These are phyloP conservation scores for Scaptomyza parva DNA, from an alignment of 2,888 invertebrate genomes.

Conservation along the genomic window DNA sequence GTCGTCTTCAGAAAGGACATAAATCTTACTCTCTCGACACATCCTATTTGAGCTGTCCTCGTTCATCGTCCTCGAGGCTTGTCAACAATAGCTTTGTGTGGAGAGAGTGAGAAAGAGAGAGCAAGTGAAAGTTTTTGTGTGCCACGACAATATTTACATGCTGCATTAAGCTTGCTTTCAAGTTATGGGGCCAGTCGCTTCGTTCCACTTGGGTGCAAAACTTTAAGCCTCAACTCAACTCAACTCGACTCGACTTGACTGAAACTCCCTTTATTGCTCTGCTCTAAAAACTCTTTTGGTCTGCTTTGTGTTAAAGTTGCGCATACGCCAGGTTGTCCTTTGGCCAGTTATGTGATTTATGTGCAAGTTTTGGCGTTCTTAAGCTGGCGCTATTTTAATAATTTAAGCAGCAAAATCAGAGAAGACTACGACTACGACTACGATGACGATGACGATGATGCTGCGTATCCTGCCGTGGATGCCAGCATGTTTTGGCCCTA, in stretches of 20 bases:
- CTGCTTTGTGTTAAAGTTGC: slow-evolving; percentile 63
- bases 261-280: background rate
- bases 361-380: slow-evolving; percentile 58
- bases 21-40: slow-evolving; percentile 50
- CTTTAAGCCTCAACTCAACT: slow-evolving; percentile 38
- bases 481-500: slow-evolving; percentile 30
- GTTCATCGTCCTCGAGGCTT: slow-evolving; percentile 38
- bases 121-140: slow-evolving; percentile 73
- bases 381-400: slow-evolving; percentile 67
- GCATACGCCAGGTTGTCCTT: slow-evolving; percentile 66
- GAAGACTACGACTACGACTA: no score
- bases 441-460: slow-evolving; percentile 24
- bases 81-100: slow-evolving; percentile 59
- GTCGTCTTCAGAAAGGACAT: slow-evolving; percentile 35
- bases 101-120: slow-evolving; percentile 2
- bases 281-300: background rate
- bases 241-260: background rate
- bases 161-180: slow-evolving; percentile 75
- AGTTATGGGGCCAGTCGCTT: slow-evolving; percentile 48
- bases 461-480: slow-evolving; percentile 23
- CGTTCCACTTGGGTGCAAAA: slow-evolving; percentile 51
- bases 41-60: slow-evolving; percentile 30
- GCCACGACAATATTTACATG: slow-evolving; percentile 79
- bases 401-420: slow-evolving; percentile 73
- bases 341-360: slow-evolving; percentile 75